phyloP scores from a whole-genome alignment of 2,888 invertebrate species.

The Augochlorella aurata region DNA sequence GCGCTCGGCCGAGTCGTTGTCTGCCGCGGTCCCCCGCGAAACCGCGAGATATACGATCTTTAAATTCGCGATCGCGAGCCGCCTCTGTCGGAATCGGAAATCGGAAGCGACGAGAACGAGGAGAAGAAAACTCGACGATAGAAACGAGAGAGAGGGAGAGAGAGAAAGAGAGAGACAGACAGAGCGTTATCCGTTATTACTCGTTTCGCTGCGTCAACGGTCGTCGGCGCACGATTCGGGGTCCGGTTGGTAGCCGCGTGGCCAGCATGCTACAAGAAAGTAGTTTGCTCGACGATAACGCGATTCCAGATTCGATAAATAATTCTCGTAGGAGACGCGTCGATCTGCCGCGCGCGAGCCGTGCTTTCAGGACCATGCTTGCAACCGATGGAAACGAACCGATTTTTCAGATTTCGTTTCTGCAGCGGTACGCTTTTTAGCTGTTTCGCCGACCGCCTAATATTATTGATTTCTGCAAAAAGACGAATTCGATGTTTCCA shows the following conservation, averaged over 20 bases:
- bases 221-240: conserved; percentile 12
- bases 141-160: no score
- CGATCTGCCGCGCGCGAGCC: conserved; percentile 41
- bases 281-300: conserved; percentile 3
- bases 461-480: neutral
- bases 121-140: no score
- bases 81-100: no score
- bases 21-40: conserved; percentile 58
- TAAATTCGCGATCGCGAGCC: neutral
- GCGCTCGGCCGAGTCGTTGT: conserved; percentile 59
- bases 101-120: no score
- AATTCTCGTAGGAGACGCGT: conserved; percentile 39
- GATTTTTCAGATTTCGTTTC: neutral
- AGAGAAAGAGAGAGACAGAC: neutral
- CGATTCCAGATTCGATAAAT: conserved; percentile 55
- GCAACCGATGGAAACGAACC: neutral
- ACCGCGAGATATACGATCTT: conserved; percentile 66
- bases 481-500: neutral
- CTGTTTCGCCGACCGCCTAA: neutral
- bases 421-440: neutral
- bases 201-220: conserved; percentile 17
- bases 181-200: conserved; percentile 3
- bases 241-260: neutral
- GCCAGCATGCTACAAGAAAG: neutral
- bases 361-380: conserved; percentile 2